Evolutionary conservation across 2,888 invertebrate species (phyloP).

Genomic region (Drosophila greeni): DNA sequence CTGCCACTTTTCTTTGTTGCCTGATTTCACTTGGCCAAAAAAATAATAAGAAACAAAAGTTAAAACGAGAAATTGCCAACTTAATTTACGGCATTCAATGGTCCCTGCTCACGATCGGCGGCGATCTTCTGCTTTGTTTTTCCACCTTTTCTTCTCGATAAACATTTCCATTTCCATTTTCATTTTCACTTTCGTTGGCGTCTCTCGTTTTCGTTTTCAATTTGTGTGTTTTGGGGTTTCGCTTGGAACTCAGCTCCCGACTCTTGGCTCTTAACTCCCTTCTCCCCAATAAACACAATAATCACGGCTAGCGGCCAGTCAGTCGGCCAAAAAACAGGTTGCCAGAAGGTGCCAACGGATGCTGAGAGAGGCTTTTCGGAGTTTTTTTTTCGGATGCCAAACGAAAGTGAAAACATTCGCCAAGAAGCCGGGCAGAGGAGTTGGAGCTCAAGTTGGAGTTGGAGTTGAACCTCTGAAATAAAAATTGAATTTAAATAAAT

Average conservation of each 20-base stretch:
- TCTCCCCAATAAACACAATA: conserved; percentile 70
- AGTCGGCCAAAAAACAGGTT: conserved; percentile 53
- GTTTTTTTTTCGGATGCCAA: conserved; percentile 68
- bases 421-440: conserved; percentile 52
- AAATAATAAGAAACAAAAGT: not conserved
- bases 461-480: conserved; percentile 43
- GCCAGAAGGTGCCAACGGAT: conserved; percentile 43
- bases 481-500: conserved; percentile 75
- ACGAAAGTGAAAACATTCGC: conserved; percentile 69
- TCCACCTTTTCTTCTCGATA: conserved; percentile 32
- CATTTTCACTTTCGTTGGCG: conserved; percentile 59
- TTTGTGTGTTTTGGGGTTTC: conserved; percentile 69
- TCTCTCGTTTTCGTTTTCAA: conserved; percentile 58
- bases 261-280: not conserved
- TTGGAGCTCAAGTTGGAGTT: not conserved
- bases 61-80: conserved; percentile 65
- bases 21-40: conserved; percentile 53
- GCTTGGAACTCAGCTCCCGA: conserved; percentile 42
- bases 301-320: conserved; percentile 74
- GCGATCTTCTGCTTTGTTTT: conserved; percentile 52
- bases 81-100: conserved; percentile 66
- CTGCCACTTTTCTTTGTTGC: conserved; percentile 24
- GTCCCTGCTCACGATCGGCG: conserved; percentile 35
- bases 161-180: conserved; percentile 44
- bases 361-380: conserved; percentile 38